phyloP scores from a whole-genome alignment of 2,888 invertebrate species.

The Cephus runcator region DNA sequence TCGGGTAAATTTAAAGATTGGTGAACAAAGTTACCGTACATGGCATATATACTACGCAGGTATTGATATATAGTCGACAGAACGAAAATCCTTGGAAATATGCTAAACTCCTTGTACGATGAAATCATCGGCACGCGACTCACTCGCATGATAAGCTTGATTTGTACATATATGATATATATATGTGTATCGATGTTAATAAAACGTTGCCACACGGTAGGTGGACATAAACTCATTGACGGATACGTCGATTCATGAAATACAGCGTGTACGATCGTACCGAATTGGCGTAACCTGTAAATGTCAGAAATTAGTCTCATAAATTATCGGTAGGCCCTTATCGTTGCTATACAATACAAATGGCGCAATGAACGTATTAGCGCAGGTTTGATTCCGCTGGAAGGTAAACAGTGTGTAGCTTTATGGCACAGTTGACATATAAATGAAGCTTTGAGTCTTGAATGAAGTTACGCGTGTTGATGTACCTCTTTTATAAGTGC shows the following conservation, averaged over 20 bases:
- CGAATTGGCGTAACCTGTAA: background rate
- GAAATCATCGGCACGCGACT: slow-evolving; percentile 40
- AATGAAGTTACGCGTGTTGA: background rate
- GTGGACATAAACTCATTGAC: background rate
- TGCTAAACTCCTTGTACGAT: slow-evolving; percentile 43
- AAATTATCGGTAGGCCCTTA: background rate
- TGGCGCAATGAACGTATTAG: background rate
- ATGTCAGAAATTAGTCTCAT: background rate
- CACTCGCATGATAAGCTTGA: background rate
- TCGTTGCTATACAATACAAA: background rate
- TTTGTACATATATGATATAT: too few relatives aligned
- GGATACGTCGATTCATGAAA: background rate
- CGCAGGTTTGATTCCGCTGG: background rate
- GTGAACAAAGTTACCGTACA: background rate
- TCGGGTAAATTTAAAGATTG: background rate
- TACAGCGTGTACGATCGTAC: background rate
- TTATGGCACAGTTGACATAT: background rate
- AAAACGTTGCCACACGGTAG: background rate
- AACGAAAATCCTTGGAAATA: slow-evolving; percentile 33
- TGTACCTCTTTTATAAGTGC: background rate
- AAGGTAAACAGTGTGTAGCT: background rate
- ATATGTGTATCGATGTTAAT: background rate
- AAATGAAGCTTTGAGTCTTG: background rate
- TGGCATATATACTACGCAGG: background rate
- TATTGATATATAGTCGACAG: background rate